Evolutionary conservation across 2,113 vertebrate species (phyloP).

Genomic region (Calypte anna): DNA sequence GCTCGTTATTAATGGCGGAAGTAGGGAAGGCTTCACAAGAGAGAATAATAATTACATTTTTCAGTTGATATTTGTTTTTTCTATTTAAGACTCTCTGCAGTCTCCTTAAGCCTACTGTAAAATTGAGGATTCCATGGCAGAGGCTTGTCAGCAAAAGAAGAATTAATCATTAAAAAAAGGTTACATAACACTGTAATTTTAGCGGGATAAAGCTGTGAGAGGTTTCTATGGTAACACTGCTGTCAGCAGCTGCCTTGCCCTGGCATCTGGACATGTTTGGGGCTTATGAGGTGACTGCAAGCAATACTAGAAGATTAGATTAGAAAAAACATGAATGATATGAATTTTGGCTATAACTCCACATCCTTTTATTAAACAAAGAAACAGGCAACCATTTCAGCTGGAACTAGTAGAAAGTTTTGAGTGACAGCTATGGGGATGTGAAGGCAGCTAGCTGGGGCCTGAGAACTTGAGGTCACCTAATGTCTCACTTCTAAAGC

Average conservation of each 20-base stretch:
- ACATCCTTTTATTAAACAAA: neutral
- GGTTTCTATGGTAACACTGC: slow-evolving; percentile 24
- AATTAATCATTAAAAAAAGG: neutral
- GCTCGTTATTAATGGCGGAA: neutral
- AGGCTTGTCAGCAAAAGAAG: neutral
- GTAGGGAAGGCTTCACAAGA: neutral
- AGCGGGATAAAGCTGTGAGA: neutral
- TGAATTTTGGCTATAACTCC: neutral
- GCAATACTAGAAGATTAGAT: neutral
- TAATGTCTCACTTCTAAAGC: neutral
- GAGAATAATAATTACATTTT: neutral
- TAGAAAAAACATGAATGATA: neutral
- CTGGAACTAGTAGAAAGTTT: neutral
- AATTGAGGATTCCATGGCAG: neutral
- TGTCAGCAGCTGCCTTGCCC: neutral
- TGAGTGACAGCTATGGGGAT: neutral
- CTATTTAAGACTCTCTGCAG: neutral
- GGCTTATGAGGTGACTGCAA: neutral
- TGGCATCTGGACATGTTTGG: neutral
- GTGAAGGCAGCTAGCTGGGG: neutral
- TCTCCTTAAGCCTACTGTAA: neutral
- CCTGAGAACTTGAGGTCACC: neutral
- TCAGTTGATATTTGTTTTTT: neutral
- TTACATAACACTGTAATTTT: slow-evolving; percentile 22
- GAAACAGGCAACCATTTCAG: neutral